Percentiles rank a stretch among this genome's conserved stretches.
Evolutionary conservation across 2,113 vertebrate species (phyloP).

Genomic region (Bujurquina vittata): DNA sequence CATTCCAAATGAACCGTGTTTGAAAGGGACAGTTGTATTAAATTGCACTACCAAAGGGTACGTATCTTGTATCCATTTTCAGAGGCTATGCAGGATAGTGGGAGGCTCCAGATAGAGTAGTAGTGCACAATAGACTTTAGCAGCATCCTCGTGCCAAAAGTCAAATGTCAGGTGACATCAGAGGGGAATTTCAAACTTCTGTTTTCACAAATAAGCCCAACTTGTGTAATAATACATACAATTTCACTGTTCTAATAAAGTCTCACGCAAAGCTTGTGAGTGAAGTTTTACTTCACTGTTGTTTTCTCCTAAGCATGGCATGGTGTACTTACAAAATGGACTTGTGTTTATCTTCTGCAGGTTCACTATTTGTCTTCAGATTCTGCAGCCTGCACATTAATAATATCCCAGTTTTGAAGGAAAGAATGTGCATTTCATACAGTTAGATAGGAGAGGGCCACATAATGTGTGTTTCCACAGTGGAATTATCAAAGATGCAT

Average conservation of each 20-base stretch:
- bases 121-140: background rate
- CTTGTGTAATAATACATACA: background rate
- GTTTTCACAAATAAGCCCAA: background rate
- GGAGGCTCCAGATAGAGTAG: background rate
- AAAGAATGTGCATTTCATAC: conserved; percentile 3
- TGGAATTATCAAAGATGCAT: conserved; percentile 44
- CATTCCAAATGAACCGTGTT: background rate
- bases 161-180: background rate
- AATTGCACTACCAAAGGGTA: background rate
- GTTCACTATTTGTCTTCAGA: conserved; percentile 27
- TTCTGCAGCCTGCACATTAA: conserved; percentile 6
- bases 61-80: background rate
- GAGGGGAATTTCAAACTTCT: conserved; percentile 2
- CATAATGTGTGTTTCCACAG: conserved; percentile 34
- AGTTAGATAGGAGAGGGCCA: conserved; percentile 23
- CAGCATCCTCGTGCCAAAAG: background rate
- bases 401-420: conserved; percentile 12
- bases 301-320: background rate
- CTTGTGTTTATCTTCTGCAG: conserved; percentile 19
- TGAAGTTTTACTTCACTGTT: background rate
- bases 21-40: background rate
- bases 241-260: background rate
- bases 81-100: background rate
- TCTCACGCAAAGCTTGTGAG: background rate
- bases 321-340: conserved; percentile 1